Evolutionary conservation across 2,797 vertebrate genomes (phyloP).

Genomic region (Cetoscarus ocellatus): DNA sequence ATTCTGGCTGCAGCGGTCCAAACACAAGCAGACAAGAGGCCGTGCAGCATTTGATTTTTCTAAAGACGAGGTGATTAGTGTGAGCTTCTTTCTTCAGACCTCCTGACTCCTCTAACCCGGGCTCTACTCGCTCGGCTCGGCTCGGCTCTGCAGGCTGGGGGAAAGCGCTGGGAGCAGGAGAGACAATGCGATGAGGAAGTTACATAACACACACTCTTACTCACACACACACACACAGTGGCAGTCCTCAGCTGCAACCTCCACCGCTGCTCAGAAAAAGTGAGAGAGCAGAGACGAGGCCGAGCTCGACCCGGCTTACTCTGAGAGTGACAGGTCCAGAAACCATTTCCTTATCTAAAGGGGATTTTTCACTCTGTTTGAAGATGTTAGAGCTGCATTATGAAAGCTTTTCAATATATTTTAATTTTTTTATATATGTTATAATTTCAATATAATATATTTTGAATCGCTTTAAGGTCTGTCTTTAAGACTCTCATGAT

Average conservation of each 20-base stretch:
- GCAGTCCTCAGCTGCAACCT: conserved; percentile 68
- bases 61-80: conserved; percentile 42
- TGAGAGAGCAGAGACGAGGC: conserved; percentile 33
- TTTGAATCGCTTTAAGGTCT: no score
- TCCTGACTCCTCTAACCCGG: conserved; percentile 26
- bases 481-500: no score
- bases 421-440: no score
- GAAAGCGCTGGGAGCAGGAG: conserved; percentile 58
- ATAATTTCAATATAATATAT: no score
- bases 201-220: conserved; percentile 62
- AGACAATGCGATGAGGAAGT: conserved; percentile 64
- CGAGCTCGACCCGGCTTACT: conserved; percentile 18
- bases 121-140: not conserved
- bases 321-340: conserved; percentile 3
- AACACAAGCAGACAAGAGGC: conserved; percentile 14
- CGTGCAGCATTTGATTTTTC: not conserved
- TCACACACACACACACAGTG: conserved; percentile 39
- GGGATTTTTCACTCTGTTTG: not conserved
- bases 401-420: not conserved
- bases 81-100: conserved; percentile 38
- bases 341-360: not conserved
- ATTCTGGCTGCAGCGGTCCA: not conserved
- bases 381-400: not conserved
- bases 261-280: conserved; percentile 38
- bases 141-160: conserved; percentile 19